Conservation (phyloP, 2,797 vertebrate genomes). For the Falco rusticolus region DNA sequence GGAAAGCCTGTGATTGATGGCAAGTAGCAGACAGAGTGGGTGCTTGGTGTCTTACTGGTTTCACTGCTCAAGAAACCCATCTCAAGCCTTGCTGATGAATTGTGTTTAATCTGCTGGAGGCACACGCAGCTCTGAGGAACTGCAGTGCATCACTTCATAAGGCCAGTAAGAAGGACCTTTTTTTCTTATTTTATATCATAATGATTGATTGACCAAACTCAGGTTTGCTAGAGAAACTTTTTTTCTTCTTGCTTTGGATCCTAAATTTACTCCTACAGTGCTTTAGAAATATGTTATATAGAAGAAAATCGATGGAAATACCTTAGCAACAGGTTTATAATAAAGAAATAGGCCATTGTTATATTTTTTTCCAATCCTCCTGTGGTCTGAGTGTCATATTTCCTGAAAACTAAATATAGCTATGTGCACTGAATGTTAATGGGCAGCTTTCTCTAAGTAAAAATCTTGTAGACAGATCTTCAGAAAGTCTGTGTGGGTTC, state of each 20-base stretch:
- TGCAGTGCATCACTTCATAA: not conserved
- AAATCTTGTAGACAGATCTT: not conserved
- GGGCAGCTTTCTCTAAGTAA: not conserved
- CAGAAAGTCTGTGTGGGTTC: not conserved
- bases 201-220: not conserved
- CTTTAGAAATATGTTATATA: not conserved
- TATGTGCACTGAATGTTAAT: not conserved
- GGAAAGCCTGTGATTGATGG: not conserved
- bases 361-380: not conserved
- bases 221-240: not conserved
- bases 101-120: not conserved
- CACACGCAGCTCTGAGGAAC: not conserved
- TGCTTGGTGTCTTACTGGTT: not conserved
- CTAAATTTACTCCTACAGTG: not conserved
- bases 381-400: not conserved
- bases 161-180: not conserved
- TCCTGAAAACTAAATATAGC: conserved; percentile 30
- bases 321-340: not conserved
- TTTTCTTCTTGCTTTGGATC: not conserved
- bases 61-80: not conserved
- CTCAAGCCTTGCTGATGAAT: not conserved
- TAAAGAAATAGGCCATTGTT: conserved; percentile 1
- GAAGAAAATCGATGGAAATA: conserved; percentile 21
- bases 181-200: not conserved
- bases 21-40: not conserved